phyloP scores from a whole-genome alignment of 2,113 vertebrate genomes.

The Tyrannus savana region DNA sequence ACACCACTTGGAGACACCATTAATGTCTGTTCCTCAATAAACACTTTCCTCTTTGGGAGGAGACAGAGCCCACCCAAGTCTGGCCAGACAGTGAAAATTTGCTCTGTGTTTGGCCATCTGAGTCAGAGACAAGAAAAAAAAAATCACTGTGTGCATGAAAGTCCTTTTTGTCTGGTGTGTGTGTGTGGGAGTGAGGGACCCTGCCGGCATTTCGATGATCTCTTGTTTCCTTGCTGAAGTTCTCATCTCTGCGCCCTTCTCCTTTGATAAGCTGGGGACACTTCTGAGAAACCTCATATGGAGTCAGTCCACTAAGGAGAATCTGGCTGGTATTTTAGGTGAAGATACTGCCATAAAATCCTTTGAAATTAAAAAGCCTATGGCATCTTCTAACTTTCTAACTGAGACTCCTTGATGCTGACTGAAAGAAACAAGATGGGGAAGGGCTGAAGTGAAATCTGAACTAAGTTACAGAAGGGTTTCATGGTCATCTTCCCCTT shows the following conservation, averaged over 20 bases:
- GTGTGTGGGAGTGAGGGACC: not conserved
- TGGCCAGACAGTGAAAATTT: not conserved
- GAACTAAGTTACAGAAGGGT: not conserved
- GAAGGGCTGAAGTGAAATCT: not conserved
- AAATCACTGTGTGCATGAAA: not conserved
- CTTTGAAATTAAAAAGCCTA: not conserved
- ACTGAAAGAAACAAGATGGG: not conserved
- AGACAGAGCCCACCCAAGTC: constrained; percentile 55
- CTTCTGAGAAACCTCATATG: not conserved
- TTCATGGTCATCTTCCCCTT: not conserved
- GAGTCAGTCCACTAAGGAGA: not conserved
- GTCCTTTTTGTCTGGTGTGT: constrained; percentile 18
- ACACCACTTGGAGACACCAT: not conserved
- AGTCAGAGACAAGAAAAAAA: constrained; percentile 15
- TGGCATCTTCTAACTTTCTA: not conserved
- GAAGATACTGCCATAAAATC: not conserved
- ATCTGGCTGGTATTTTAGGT: not conserved
- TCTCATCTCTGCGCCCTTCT: not conserved
- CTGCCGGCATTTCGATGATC: not conserved
- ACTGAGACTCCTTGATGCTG: not conserved
- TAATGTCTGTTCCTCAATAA: not conserved
- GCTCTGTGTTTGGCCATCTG: not conserved
- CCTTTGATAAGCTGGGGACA: not conserved
- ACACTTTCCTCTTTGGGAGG: not conserved
- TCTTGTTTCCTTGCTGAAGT: constrained; percentile 5